A percentile compares a stretch with the other conserved stretches of the same genome.
Evolutionary conservation across 1,140 invertebrate genomes (phyloP).

Genomic region (Bombus cullumanus): DNA sequence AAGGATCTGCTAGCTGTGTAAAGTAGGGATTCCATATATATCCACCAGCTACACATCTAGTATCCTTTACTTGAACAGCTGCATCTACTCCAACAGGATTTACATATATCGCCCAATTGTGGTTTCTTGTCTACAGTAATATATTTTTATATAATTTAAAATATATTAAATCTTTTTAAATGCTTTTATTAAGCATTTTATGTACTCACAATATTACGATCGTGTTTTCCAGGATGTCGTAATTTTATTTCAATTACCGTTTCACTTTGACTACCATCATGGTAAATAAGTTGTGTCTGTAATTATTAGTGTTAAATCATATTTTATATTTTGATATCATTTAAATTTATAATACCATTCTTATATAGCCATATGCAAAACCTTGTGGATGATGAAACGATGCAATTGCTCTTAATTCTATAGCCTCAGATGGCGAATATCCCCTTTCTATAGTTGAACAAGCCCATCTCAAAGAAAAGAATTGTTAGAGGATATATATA

Average conservation of each 20-base stretch:
- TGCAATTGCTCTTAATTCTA: slow-evolving; percentile 93
- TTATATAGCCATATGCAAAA: slow-evolving; percentile 93
- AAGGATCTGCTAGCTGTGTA: slow-evolving; percentile 93
- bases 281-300: slow-evolving; percentile 93
- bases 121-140: slow-evolving; percentile 88
- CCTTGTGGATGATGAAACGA: slow-evolving; percentile 96
- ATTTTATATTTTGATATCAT: neutral
- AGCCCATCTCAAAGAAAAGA: slow-evolving; percentile 86
- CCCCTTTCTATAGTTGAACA: slow-evolving; percentile 93
- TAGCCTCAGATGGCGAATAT: slow-evolving; percentile 92
- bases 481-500: neutral
- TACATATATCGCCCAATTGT: slow-evolving; percentile 96
- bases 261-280: slow-evolving; percentile 93
- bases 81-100: slow-evolving; percentile 97
- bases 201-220: slow-evolving; percentile 88
- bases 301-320: slow-evolving; percentile 54
- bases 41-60: slow-evolving; percentile 94
- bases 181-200: neutral
- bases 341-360: slow-evolving; percentile 85
- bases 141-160: neutral
- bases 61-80: slow-evolving; percentile 89
- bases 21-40: slow-evolving; percentile 97
- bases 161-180: neutral
- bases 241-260: slow-evolving; percentile 95
- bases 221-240: slow-evolving; percentile 91